These are phyloP conservation scores for Halichoeres trimaculatus DNA, from an alignment of 2,113 vertebrate genomes.

Conservation along the genomic window DNA sequence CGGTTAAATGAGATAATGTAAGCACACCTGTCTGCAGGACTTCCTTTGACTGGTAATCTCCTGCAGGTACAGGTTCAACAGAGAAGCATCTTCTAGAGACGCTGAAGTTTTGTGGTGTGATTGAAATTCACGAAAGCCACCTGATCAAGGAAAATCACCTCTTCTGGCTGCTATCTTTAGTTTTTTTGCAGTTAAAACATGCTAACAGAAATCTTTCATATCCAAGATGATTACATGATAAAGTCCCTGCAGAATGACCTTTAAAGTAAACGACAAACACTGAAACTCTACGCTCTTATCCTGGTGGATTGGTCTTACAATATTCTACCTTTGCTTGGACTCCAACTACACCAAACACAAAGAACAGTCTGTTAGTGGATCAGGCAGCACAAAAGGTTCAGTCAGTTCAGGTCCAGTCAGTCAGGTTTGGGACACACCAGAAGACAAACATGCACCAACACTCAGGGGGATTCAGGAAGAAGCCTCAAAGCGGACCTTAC, in stretches of 20 bases:
- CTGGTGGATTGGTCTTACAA: background rate
- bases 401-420: slow-evolving; percentile 50
- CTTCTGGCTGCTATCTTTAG: background rate
- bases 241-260: slow-evolving; percentile 9
- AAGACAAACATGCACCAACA: slow-evolving; percentile 66
- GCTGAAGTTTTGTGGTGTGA: background rate
- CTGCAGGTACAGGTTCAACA: slow-evolving; percentile 35
- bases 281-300: background rate
- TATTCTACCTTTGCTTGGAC: background rate
- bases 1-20: background rate
- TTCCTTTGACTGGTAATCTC: slow-evolving; percentile 20
- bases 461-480: slow-evolving; percentile 36
- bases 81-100: slow-evolving; percentile 14
- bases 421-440: slow-evolving; percentile 45
- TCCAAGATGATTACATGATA: background rate
- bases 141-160: slow-evolving; percentile 16
- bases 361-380: slow-evolving; percentile 22
- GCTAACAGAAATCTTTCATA: background rate
- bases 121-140: background rate
- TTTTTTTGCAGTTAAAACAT: background rate
- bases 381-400: slow-evolving; percentile 33
- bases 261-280: slow-evolving; percentile 1
- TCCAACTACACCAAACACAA: slow-evolving; percentile 1
- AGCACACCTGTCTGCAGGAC: slow-evolving; percentile 32
- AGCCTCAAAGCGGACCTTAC: slow-evolving; percentile 84